Base-by-base conservation (phyloP, 1,140 invertebrate genomes). In the Heliconius congener region DNA sequence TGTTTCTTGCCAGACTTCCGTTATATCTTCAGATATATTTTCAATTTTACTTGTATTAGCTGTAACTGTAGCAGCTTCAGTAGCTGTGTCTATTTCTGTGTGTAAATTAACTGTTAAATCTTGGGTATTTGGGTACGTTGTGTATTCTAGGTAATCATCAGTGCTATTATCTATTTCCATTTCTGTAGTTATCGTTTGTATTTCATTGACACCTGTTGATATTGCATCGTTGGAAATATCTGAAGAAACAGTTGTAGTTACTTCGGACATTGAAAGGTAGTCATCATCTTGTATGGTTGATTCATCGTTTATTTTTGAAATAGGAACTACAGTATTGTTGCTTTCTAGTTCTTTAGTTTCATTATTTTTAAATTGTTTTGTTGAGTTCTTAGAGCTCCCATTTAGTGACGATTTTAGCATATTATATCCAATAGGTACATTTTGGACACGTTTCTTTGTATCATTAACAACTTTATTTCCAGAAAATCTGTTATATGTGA, bases 381-480 rank as follows among this genome's bases (percentile, higher is more conserved):
- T 87, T 50, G 78, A 34, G 75, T 86, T 86, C 34, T 80, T 85
- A 30, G n/a, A 73, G 73, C 42, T 23, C 9, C 55, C 71, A 55
- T 75, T 79, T 83, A 80, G 79, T 39, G 73, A 4, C 60, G 46
- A n/a, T 73, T 88, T 87, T 74, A 87, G 86, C 75, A 78, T 23
- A 79, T 83, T 66, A 66, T 88, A 94, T 71, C 91, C 93, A 30
- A 86, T 78, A 13, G 93, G 93, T 71, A 94, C 90, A 81, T 94
- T 94, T 86, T 92, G 91, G 4, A 93, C 92, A 19, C 93, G 87
- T 85, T 93, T 94, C 76, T 93, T 93, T 37, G 87, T 88, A 79
- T 88, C 87, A 81, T 86, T 87, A 39, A 87, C 76, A 19, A 89
- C 85, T 77, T 90, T 93, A 52, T 90, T 93, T 52, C 80, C 78